Base-by-base conservation (phyloP, 2,888 invertebrate genomes). In the Erebia epiphron region DNA sequence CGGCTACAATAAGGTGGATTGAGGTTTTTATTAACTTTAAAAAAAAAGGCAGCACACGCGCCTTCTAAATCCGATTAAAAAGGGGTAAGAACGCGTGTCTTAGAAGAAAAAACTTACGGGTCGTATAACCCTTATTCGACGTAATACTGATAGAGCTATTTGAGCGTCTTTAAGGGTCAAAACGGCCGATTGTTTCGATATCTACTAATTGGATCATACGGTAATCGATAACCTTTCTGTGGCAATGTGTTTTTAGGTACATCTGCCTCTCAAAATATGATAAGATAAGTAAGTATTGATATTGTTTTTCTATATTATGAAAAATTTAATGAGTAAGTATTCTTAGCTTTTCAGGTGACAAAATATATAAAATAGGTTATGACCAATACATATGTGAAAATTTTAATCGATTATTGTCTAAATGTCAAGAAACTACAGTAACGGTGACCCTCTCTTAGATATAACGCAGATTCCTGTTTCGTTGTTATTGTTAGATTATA, bases 201-300 rank as follows among this genome's bases (percentile, higher is more conserved):
- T 91, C 91, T 85, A 89, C 92, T 93, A 93, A 93, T 93, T 92
- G 92, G 92, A 92, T 93, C 89, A 86, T 86, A 89, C 87, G 85
- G 87, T 91, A 90, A 93, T 92, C 92, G 91, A 93, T 93, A 90
- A 92, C 88, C 86, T 86, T 85, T 84, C 78, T 79, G 75, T 80
- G 81, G 88, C 87, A 90, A 88, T 88, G 89, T 90, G 90, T 84
- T 80, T 84, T 77, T 83, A n/a, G n/a, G n/a, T n/a, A 82, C 93
- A 93, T 90, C 93, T 93, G 93, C 90, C 84, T 75, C 67, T 79
- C 77, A 65, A 72, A 80, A 79, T 79, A 79, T 78, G 71, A 76
- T 46, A 46, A 7, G 71, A 76, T 46, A 46, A 7, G 11, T 46
- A 43, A 43, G 11, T 73, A 73, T n/a, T n/a, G n/a, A n/a, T 69